Conservation (phyloP, 2,888 invertebrate genomes). For the Hymenopus coronatus region DNA sequence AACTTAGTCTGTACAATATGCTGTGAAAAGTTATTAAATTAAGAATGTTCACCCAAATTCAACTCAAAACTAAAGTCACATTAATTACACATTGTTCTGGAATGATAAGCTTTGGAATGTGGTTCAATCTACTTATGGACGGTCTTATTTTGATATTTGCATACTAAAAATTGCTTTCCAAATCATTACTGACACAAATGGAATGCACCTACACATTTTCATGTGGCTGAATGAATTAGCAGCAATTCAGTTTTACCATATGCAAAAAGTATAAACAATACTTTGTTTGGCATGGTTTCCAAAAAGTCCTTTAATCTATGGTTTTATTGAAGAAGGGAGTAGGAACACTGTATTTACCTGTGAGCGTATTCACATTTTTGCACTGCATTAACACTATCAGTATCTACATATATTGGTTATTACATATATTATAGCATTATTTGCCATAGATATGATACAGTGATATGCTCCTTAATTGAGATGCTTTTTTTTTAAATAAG, state of each 20-base stretch:
- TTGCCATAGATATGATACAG: background rate
- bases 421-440: too few species aligned
- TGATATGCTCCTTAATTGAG: background rate
- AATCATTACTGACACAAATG: background rate
- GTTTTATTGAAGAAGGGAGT: background rate
- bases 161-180: background rate
- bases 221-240: background rate
- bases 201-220: background rate
- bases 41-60: background rate
- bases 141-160: constrained; percentile 20
- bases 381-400: background rate
- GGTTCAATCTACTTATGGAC: constrained; percentile 5
- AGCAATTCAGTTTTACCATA: too few species aligned
- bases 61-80: background rate
- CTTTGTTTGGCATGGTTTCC: background rate
- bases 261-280: background rate
- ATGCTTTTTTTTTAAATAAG: too few species aligned
- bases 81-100: background rate
- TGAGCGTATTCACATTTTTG: background rate
- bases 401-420: background rate
- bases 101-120: constrained; percentile 20
- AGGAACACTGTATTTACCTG: background rate
- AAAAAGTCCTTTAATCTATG: background rate
- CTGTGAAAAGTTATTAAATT: background rate
- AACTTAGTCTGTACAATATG: constrained; percentile 15